Evolutionary conservation across 2,888 invertebrate species (phyloP), one percentile per base, ranked within the genome.

Genomic region (Boloria selene): DNA sequence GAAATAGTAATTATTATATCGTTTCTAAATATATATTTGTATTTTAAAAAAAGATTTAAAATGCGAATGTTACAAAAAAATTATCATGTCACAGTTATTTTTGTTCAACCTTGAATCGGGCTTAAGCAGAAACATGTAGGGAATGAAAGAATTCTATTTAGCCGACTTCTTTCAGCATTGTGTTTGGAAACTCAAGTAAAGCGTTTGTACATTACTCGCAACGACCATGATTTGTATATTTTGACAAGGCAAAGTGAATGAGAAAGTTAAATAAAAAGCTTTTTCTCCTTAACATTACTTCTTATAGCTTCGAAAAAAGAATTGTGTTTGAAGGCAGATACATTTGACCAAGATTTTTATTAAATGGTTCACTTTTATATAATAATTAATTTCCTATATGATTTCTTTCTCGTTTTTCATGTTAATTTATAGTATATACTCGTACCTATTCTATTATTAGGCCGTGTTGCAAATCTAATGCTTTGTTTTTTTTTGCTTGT

Each of bases 131-230:
- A 56, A 45, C 56, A 16, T 45, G 56, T 56, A 26, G 53, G 26
- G 31, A 26, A 17, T 22, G 61, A 16, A 53, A 61, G 31, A 61
- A 61, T 61, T 61, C 53, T 61, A 53, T 61, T 52, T n/a, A n/a
- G n/a, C n/a, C n/a, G n/a, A n/a, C n/a, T n/a, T n/a, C n/a, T n/a
- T 61, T 53, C 45, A 61, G 45, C 44, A n/a, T 17, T 45, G 52
- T 47, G 45, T 61, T 61, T 42, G 18, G 18, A 61, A 53, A 61
- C 7, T 31, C 16, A 61, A 61, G 17, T 61, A 53, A 53, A 47
- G 26, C 26, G 26, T 7, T 47, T 17, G 10, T 16, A 53, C 31
- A 26, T 13, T 53, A 53, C 26, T 52, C 31, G 26, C 44, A 4
- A 52, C 47, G 7, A 16, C 17, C 45, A 53, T 38, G 52, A 17